Base-by-base conservation (phyloP, 2,888 invertebrate genomes). In the Synanthedon tipuliformis region DNA sequence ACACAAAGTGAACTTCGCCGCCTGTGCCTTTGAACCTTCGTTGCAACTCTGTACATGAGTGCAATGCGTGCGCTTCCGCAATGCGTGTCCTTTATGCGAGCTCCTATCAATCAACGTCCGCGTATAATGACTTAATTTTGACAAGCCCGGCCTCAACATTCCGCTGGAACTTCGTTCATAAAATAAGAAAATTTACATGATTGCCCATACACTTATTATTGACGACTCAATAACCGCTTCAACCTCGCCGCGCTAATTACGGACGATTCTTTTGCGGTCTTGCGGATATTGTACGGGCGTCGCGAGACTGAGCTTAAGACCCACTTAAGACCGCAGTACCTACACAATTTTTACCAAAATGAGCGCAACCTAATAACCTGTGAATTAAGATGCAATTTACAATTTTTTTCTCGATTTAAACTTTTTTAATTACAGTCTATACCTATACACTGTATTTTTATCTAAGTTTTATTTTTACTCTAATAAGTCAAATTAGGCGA, bases 61-160 rank as follows among this genome's bases (percentile, higher is more conserved):
- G 61, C 65, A 48, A 56, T 75, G 75, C 79, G 79, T 77, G 75
- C 68, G 68, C 73, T 81, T 81, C 78, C 78, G 74, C 69, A 71
- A 71, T 78, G 78, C 77, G 73, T 77, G 76, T 75, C 70, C 73
- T 78, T 72, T 68, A 62, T 71, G 65, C 71, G 74, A 73, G 69
- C 70, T 71, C 71, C 75, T 65, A 74, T 81, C 83, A 78, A 81
- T 84, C 81, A 85, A 77, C 69, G 83, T 85, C 81, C 69, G 70
- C 62, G 62, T 74, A 71, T 84, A 83, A 85, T 77, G 75, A 81
- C 82, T 83, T 83, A 82, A 85, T 85, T 80, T 77, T 80, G 77
- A 81, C 80, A 77, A 66, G 70, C 69, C 61, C 62, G 59, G 58
- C 62, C 62, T 67, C 64, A 62, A 61, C 67, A 71, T 71, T 69